Percentiles rank a stretch among this genome's conserved stretches.
phyloP scores from a whole-genome alignment of 1,140 invertebrate genomes.

The Elymnias hypermnestra region DNA sequence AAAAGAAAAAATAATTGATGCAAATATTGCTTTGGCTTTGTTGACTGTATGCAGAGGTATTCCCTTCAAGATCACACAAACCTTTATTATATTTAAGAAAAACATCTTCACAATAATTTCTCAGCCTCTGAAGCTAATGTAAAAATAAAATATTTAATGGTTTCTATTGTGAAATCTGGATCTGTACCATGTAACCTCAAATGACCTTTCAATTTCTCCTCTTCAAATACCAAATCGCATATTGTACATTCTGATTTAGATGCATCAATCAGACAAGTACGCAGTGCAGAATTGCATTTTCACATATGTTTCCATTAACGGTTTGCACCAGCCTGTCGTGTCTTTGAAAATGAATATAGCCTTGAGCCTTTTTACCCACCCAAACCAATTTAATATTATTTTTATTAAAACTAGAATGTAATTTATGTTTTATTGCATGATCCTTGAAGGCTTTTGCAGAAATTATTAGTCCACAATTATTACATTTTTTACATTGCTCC shows the following conservation, averaged over 20 bases:
- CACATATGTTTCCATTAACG: conserved; percentile 33
- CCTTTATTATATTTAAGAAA: no score
- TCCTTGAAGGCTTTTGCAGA: conserved; percentile 23
- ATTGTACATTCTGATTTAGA: conserved; percentile 31
- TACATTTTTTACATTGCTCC: conserved; percentile 32
- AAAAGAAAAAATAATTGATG: no score
- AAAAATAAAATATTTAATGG: conserved; percentile 20
- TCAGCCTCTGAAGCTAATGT: conserved; percentile 3
- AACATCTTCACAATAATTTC: no score
- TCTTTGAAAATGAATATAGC: no score
- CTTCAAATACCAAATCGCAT: conserved; percentile 36
- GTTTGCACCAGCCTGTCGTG: conserved; percentile 11
- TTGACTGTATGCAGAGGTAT: no score
- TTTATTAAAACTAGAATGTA: conserved; percentile 29
- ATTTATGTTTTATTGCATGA: conserved; percentile 41
- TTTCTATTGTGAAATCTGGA: conserved; percentile 32
- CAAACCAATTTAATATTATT: conserved; percentile 45
- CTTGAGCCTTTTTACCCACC: no score
- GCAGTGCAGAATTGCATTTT: conserved; percentile 35
- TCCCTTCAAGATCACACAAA: no score
- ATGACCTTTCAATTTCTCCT: conserved; percentile 31
- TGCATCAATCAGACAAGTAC: conserved; percentile 28
- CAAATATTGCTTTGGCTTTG: no score
- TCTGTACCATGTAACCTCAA: conserved; percentile 32
- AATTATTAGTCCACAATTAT: conserved; percentile 35